Percentiles rank a stretch among this genome's conserved stretches.
phyloP scores from a whole-genome alignment of 2,113 vertebrate species.

The Tetraodon nigroviridis region DNA sequence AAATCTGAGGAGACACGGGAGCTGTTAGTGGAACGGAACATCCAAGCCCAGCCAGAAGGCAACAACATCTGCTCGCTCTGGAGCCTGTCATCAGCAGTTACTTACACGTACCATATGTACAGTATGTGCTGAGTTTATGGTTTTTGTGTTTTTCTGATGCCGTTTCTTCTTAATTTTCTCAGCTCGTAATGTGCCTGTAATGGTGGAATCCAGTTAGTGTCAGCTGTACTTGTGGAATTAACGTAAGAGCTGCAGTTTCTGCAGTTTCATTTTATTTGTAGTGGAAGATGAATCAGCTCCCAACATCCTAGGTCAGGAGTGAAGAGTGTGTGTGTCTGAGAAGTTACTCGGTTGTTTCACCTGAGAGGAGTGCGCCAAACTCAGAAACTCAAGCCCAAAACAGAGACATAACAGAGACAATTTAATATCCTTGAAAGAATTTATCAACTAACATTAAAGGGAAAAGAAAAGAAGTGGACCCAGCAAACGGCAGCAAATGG shows the following conservation, averaged over 20 bases:
- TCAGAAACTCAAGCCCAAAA: slow-evolving; percentile 48
- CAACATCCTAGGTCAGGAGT: slow-evolving; percentile 36
- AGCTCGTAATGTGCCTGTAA: too few species aligned
- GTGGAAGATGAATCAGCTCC: background rate
- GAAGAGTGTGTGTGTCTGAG: slow-evolving; percentile 53
- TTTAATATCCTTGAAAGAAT: slow-evolving; percentile 67
- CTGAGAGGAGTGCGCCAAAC: slow-evolving; percentile 46
- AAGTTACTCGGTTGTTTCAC: slow-evolving; percentile 63
- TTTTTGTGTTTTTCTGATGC: slow-evolving; percentile 1
- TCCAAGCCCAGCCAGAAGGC: slow-evolving; percentile 63
- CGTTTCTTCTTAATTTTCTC: too few species aligned
- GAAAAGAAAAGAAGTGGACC: slow-evolving; percentile 56
- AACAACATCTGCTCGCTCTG: slow-evolving; percentile 68
- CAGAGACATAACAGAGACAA: slow-evolving; percentile 62
- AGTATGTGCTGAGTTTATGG: slow-evolving; percentile 13
- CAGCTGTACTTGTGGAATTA: too few species aligned
- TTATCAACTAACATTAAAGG: slow-evolving; percentile 68
- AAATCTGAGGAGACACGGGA: slow-evolving; percentile 58
- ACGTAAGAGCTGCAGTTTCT: too few species aligned
- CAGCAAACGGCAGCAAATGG: slow-evolving; percentile 57
- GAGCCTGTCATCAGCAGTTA: slow-evolving; percentile 66
- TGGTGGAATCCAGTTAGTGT: too few species aligned
- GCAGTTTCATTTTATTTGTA: too few species aligned
- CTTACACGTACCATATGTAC: slow-evolving; percentile 39
- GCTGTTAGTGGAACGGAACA: slow-evolving; percentile 61